Base-by-base conservation (phyloP, 2,888 invertebrate species). In the Cryptocheilus praepositus region DNA sequence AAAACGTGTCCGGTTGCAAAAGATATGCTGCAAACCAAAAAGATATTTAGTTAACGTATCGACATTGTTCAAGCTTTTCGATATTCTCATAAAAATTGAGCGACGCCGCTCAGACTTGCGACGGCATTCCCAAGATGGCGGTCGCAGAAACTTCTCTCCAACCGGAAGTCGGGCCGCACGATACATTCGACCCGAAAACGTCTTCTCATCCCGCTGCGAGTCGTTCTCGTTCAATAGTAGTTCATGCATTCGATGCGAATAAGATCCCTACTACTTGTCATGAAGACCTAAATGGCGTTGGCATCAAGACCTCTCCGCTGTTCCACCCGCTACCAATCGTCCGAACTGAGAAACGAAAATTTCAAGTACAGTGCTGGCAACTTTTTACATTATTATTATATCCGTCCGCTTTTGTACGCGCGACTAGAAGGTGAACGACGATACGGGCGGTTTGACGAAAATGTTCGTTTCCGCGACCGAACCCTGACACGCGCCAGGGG, bases 301-400 rank as follows among this genome's bases (percentile, higher is more conserved):
- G 76, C 74, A 78, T 66, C 73, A 71, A 68, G 65, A 78, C 64
- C 70, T 70, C 60, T 77, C 69, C 61, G 70, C 67, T 76, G 75
- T 74, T 77, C 77, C 64, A 79, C 80, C 83, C 81, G 81, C 82
- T 88, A 78, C 88, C 88, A 88, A 88, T 88, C 83, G 84, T 81
- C 75, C 81, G 73, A 77, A 81, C 77, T 73, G 74, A 81, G 80
- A 83, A 83, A 81, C 83, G 79, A 85, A 88, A 86, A 83, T 83
- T 83, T 82, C 83, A 86, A 87, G 88, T 88, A n/a, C 88, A 88
- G 88, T 88, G 88, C 87, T 88, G 88, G 81, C 88, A 88, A 88
- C 88, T 85, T 88, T 85, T 86, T 83, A 79, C 71, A 57, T 80
- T 78, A 28, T 73, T 78, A 67, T 76, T 73, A 67, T 73, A 67